These are phyloP conservation scores for Archips xylosteana DNA, from an alignment of 2,888 invertebrate species.

Conservation along the genomic window DNA sequence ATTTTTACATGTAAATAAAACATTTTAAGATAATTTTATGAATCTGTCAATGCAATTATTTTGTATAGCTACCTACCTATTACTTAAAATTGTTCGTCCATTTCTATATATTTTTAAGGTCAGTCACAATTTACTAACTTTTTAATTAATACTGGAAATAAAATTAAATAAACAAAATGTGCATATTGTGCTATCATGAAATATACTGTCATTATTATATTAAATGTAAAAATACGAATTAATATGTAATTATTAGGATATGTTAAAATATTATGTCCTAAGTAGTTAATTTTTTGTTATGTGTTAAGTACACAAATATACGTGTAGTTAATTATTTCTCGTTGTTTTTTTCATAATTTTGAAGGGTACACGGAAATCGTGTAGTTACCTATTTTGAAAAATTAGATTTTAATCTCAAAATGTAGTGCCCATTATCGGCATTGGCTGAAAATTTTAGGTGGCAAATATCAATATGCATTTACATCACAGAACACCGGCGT, in stretches of 20 bases:
- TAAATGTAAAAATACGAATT: slow-evolving; percentile 5
- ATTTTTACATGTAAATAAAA: slow-evolving; percentile 21
- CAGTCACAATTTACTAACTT: background rate
- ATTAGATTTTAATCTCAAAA: too few species aligned
- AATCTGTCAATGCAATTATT: slow-evolving; percentile 31
- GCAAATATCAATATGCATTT: too few species aligned
- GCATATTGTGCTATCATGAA: too few species aligned
- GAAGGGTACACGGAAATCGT: too few species aligned
- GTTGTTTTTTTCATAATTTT: background rate
- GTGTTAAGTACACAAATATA: slow-evolving; percentile 10
- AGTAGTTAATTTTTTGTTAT: slow-evolving; percentile 39
- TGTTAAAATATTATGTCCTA: slow-evolving; percentile 31
- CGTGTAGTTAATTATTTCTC: slow-evolving; percentile 12
- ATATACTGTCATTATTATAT: too few species aligned
- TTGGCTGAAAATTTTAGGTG: too few species aligned
- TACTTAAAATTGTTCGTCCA: slow-evolving; percentile 38
- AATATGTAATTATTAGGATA: slow-evolving; percentile 16
- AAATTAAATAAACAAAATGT: background rate
- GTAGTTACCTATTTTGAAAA: too few species aligned
- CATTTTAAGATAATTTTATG: slow-evolving; percentile 14
- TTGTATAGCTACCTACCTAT: slow-evolving; percentile 3
- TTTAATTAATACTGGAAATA: background rate
- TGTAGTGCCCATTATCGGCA: too few species aligned
- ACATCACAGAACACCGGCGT: too few species aligned
- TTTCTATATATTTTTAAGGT: slow-evolving; percentile 5